phyloP scores from a whole-genome alignment of 2,888 invertebrate species.

The Crossocerus cetratus region DNA sequence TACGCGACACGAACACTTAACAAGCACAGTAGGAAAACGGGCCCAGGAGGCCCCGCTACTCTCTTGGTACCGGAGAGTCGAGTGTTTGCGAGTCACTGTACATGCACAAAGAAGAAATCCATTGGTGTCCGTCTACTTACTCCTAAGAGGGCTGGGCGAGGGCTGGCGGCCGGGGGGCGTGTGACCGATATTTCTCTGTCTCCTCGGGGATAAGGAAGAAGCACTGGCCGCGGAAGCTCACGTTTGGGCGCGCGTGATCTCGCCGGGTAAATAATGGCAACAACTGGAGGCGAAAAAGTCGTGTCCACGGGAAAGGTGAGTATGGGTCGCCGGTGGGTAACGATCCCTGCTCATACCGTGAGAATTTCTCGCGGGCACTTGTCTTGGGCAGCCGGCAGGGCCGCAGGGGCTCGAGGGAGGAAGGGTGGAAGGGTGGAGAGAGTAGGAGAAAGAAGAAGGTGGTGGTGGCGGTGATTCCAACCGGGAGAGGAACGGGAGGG shows the following conservation, averaged over 20 bases:
- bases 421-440: constrained; percentile 32
- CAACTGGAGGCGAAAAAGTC: constrained; percentile 50
- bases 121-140: too few species aligned
- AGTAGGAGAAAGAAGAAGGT: constrained; percentile 55
- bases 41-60: too few species aligned
- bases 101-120: too few species aligned
- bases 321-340: constrained; percentile 68
- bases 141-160: too few species aligned
- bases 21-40: too few species aligned
- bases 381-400: constrained; percentile 74
- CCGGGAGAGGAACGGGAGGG: constrained; percentile 59
- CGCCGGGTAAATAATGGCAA: constrained; percentile 34
- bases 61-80: too few species aligned
- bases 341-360: constrained; percentile 74
- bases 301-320: constrained; percentile 56
- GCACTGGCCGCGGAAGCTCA: too few species aligned
- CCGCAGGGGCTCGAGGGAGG: constrained; percentile 67
- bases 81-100: too few species aligned
- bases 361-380: constrained; percentile 75
- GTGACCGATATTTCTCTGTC: too few species aligned
- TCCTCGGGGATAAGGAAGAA: too few species aligned
- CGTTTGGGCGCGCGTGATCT: constrained; percentile 15
- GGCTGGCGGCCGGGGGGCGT: too few species aligned
- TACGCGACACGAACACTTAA: too few species aligned
- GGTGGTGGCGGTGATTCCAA: constrained; percentile 62